Evolutionary conservation across 2,113 vertebrate species (phyloP).

Genomic region (human (Homo sapiens)): GRCh38 chr11:45103501-45104000

Average conservation of each 20-base stretch:
- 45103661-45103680: rapidly evolving
- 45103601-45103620: neutral
- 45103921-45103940: rapidly evolving
- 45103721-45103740: neutral
- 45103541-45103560: neutral
- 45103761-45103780: neutral
- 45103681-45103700: neutral
- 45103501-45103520: neutral
- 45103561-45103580: neutral
- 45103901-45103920: neutral
- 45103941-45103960: neutral
- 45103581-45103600: neutral
- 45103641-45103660: neutral
- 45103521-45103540: neutral
- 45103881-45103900: neutral
- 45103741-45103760: neutral
- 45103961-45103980: rapidly evolving
- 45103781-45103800: neutral
- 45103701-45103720: neutral
- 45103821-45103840: no score
- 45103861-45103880: neutral
- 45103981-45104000: neutral
- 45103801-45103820: neutral
- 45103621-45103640: neutral
- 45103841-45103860: neutral